Conservation (phyloP, 2,888 invertebrate species). For the Pyrrhosoma nymphula region DNA sequence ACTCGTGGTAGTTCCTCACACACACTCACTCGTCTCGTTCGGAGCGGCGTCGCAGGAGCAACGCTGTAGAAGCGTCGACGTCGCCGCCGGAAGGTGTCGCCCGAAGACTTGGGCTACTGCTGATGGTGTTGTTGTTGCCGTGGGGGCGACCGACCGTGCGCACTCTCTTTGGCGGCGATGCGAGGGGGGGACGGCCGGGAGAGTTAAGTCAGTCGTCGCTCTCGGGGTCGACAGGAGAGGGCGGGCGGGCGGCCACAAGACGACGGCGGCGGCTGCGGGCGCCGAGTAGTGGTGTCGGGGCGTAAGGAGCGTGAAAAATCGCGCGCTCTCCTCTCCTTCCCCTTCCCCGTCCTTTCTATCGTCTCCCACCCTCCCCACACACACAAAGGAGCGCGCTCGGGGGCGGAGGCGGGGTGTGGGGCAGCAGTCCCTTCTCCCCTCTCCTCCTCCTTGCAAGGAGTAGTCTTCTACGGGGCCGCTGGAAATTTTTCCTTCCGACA, state of each 20-base stretch:
- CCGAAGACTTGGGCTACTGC: background rate
- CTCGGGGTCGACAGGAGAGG: background rate
- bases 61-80: background rate
- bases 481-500: constrained; percentile 66
- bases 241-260: background rate
- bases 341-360: background rate
- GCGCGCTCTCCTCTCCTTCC: constrained; percentile 40
- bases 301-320: constrained; percentile 59
- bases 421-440: background rate
- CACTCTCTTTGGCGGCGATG: background rate
- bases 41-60: constrained; percentile 8
- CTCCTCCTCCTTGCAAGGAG: background rate
- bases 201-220: background rate
- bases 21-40: constrained; percentile 33
- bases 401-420: too few relatives aligned
- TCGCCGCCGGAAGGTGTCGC: background rate
- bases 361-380: background rate
- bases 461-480: background rate
- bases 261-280: constrained; percentile 46
- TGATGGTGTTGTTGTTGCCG: background rate
- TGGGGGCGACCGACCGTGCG: background rate
- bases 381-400: background rate
- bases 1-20: constrained; percentile 9
- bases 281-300: constrained; percentile 10
- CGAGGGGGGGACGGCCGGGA: background rate